Conservation (phyloP, 1,140 invertebrate genomes). For the Habropoda laboriosa region DNA sequence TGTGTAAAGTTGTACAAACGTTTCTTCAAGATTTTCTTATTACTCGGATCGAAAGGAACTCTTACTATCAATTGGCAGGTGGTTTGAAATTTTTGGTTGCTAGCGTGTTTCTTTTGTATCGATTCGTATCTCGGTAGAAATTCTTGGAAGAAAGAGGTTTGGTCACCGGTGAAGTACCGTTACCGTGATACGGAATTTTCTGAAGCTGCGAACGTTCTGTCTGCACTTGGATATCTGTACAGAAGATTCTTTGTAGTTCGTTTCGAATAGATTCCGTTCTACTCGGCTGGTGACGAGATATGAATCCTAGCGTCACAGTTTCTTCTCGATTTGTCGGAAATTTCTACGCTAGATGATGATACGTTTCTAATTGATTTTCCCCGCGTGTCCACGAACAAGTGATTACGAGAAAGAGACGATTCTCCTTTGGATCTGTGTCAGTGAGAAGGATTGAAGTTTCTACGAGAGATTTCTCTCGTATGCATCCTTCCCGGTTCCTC, state of each 20-base stretch:
- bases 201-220: neutral
- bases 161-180: no score
- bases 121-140: neutral
- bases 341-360: neutral
- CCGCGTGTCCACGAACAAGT: neutral
- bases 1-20: no score
- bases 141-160: neutral
- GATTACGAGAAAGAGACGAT: conserved; percentile 26
- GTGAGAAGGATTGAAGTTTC: conserved; percentile 47
- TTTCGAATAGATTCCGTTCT: neutral
- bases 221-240: no score
- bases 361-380: neutral
- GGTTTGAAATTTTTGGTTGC: no score
- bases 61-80: no score
- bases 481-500: no score
- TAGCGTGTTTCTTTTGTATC: neutral
- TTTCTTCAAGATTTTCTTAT: no score
- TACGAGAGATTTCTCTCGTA: conserved; percentile 42
- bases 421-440: conserved; percentile 42
- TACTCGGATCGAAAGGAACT: no score
- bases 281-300: neutral
- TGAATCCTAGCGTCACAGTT: neutral
- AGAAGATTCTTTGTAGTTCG: neutral
- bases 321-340: neutral
- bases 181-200: neutral